Base-by-base conservation (phyloP, 2,888 invertebrate species). In the Apamea crenata region DNA sequence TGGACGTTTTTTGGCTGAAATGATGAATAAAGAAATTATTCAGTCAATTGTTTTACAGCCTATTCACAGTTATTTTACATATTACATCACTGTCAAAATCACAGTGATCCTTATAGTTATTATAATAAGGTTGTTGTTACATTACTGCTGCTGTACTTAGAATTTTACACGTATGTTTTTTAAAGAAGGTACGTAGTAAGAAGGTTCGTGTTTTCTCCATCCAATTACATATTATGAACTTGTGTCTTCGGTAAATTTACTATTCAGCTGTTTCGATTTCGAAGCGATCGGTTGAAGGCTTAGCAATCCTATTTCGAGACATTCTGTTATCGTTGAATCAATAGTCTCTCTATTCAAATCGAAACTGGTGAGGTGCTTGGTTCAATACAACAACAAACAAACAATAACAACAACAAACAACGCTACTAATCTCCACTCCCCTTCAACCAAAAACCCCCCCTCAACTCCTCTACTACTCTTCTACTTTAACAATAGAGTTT, bases 231-330 rank as follows among this genome's bases (percentile, higher is more conserved):
- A 44, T 6, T 40, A 66, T 3, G 14, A 1, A 40, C 40, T 40
- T 44, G 5, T 18, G 40, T 67, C 18, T 44, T 18, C n/a, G 6
- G 29, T 44, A 44, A 18, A 68, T 44, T 18, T 67, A 10, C 3
- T 12, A 29, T n/a, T 21, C 18, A 73, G 56, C 40, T 40, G n/a
- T 10, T 65, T 44, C 5, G 32, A 77, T 44, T 40, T 44, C 25
- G 21, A 66, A 77, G 32, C 77, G 14, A 18, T 77, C 12, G 14
- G 44, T 32, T 25, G 53, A 40, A 78, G 53, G 40, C 40, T 68
- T 10, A 21, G 21, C 50, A 53, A 63, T 69, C 44, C 44, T 44
- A 61, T 21, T 63, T 14, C 21, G 21, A 68, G 40, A 44, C 12
- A 69, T 68, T 40, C 59, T 40, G 29, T 56, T 36, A 44, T 44